These are phyloP conservation scores for Bombus terrestris DNA, from an alignment of 1,140 invertebrate genomes.

Conservation along the genomic window DNA sequence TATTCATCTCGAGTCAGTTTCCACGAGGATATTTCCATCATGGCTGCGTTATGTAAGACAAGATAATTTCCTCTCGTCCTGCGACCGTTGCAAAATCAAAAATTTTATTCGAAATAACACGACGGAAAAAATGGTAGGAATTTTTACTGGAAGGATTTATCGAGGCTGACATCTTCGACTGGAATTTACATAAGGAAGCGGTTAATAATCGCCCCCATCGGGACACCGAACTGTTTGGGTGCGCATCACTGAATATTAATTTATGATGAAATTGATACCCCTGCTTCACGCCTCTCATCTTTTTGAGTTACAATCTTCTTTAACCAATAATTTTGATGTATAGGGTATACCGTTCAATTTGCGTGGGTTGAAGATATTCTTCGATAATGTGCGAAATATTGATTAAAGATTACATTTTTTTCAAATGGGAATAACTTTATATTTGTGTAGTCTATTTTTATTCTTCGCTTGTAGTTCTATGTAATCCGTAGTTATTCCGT, in stretches of 20 bases:
- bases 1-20: slow-evolving; percentile 1
- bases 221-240: background rate
- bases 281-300: slow-evolving; percentile 1
- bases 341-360: background rate
- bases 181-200: slow-evolving; percentile 25
- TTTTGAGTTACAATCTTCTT: background rate
- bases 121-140: background rate
- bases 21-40: background rate
- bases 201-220: background rate
- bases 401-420: background rate
- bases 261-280: slow-evolving; percentile 11
- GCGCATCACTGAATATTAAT: slow-evolving; percentile 32
- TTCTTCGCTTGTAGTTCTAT: too few species aligned
- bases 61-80: background rate
- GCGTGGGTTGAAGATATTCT: too few species aligned
- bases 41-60: slow-evolving; percentile 25
- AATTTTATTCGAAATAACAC: background rate
- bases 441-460: too few species aligned
- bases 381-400: background rate
- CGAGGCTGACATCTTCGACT: slow-evolving; percentile 3
- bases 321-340: too few species aligned
- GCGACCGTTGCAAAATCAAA: too few species aligned
- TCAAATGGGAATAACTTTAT: too few species aligned
- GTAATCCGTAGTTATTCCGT: too few species aligned
- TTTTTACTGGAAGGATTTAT: slow-evolving; percentile 20